Percentiles rank a stretch among this genome's conserved stretches.
Conservation (phyloP, 2,797 vertebrate species). For the Rhinella marina region DNA sequence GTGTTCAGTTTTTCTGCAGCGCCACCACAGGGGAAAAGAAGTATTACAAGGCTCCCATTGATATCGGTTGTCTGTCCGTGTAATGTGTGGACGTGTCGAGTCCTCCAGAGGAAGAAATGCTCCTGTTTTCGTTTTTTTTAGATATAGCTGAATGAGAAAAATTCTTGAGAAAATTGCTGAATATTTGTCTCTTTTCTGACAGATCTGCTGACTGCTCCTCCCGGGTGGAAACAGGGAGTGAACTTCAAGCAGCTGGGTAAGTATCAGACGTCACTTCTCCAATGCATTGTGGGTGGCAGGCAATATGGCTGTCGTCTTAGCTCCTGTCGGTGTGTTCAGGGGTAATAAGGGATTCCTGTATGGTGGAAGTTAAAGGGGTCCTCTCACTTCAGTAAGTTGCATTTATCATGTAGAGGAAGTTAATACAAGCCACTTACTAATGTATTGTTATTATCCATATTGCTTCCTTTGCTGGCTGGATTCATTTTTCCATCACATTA, state of each 20-base stretch:
- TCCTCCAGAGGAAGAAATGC: background rate
- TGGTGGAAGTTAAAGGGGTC: background rate
- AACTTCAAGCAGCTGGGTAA: conserved; percentile 84
- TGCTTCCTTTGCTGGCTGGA: too few species aligned
- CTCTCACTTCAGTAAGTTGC: too few species aligned
- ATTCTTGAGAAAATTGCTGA: background rate
- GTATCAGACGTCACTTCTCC: background rate
- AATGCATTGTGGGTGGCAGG: background rate
- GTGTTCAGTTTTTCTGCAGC: background rate
- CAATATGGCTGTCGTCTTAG: too few species aligned
- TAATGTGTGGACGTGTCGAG: background rate
- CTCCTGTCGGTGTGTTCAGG: background rate
- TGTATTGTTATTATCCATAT: too few species aligned
- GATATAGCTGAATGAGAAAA: too few species aligned
- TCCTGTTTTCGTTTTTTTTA: too few species aligned
- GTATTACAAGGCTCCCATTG: too few species aligned
- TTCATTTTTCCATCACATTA: too few species aligned
- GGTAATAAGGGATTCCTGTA: background rate
- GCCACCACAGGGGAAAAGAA: background rate
- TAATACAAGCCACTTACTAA: too few species aligned
- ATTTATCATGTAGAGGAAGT: too few species aligned
- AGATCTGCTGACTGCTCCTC: conserved; percentile 85
- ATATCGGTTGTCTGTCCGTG: background rate
- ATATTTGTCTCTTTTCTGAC: background rate
- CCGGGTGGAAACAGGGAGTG: conserved; percentile 85